These are phyloP conservation scores for Campoplex nolae DNA, from an alignment of 2,888 invertebrate species.

Conservation along the genomic window DNA sequence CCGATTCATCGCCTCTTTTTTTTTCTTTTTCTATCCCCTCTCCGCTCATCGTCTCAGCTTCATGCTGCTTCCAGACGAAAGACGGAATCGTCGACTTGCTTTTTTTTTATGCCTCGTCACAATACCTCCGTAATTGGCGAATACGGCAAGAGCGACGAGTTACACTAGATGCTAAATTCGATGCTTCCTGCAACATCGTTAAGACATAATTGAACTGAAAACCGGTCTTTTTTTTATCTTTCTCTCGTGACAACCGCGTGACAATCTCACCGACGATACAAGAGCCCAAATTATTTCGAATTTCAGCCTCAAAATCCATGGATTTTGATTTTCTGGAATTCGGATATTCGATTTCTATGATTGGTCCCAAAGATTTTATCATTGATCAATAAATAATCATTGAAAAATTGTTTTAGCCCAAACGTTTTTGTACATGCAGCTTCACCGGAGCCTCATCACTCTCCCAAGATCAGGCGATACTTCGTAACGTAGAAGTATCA, in stretches of 20 bases:
- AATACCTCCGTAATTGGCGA: slow-evolving; percentile 79
- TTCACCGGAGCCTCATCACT: background rate
- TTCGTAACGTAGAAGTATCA: background rate
- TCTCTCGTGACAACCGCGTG: background rate
- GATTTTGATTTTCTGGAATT: background rate
- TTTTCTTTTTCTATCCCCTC: background rate
- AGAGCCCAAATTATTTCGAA: background rate
- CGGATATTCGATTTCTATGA: too few species aligned
- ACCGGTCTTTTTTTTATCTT: slow-evolving; percentile 10
- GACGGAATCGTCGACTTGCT: slow-evolving; percentile 25
- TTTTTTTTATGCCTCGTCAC: slow-evolving; percentile 55
- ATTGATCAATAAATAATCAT: too few species aligned
- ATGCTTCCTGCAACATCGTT: slow-evolving; percentile 8
- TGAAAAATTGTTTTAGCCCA: too few species aligned
- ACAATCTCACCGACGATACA: background rate
- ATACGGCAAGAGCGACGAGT: slow-evolving; percentile 64
- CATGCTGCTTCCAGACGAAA: slow-evolving; percentile 15
- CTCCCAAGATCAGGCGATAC: background rate
- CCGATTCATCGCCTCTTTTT: slow-evolving; percentile 69
- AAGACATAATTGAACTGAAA: background rate
- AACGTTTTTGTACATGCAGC: too few species aligned
- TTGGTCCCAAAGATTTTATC: too few species aligned
- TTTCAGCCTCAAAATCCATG: background rate
- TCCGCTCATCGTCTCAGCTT: background rate
- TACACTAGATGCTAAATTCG: slow-evolving; percentile 8